phyloP scores from a whole-genome alignment of 2,113 vertebrate genomes.

The Noturus placidus region DNA sequence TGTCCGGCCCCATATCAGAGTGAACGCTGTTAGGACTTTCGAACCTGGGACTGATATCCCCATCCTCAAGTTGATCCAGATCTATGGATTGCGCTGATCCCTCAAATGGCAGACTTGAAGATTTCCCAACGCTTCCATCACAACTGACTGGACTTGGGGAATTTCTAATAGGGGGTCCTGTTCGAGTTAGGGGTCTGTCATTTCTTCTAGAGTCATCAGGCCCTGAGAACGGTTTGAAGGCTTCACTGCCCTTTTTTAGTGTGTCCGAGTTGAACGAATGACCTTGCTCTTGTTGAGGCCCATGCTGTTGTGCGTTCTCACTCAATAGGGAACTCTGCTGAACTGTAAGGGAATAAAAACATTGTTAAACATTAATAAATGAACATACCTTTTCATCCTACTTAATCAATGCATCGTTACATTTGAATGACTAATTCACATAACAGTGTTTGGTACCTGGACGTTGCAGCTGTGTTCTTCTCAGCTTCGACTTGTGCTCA shows the following conservation, averaged over 20 bases:
- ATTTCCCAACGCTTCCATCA: conserved; percentile 73
- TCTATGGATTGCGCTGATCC: conserved; percentile 55
- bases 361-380: conserved; percentile 3
- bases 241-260: conserved; percentile 76
- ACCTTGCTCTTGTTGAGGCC: conserved; percentile 75
- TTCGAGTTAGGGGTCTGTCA: conserved; percentile 47
- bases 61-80: conserved; percentile 59
- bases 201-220: conserved; percentile 59
- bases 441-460: conserved; percentile 65
- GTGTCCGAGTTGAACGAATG: conserved; percentile 80
- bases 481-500: conserved; percentile 93
- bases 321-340: conserved; percentile 71
- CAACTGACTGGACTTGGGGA: conserved; percentile 71
- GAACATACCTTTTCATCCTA: conserved; percentile 36
- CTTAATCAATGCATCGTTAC: background rate
- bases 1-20: conserved; percentile 60
- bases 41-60: conserved; percentile 70
- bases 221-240: conserved; percentile 63
- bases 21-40: conserved; percentile 76
- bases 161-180: conserved; percentile 58
- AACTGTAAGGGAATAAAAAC: conserved; percentile 59
- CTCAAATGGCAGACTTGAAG: conserved; percentile 60
- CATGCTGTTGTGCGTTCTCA: conserved; percentile 73
- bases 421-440: conserved; percentile 29
- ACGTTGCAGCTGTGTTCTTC: conserved; percentile 87